Percentiles rank a stretch among this genome's conserved stretches.
Conservation (phyloP, 1,140 invertebrate genomes). For the Eurosta solidaginis region DNA sequence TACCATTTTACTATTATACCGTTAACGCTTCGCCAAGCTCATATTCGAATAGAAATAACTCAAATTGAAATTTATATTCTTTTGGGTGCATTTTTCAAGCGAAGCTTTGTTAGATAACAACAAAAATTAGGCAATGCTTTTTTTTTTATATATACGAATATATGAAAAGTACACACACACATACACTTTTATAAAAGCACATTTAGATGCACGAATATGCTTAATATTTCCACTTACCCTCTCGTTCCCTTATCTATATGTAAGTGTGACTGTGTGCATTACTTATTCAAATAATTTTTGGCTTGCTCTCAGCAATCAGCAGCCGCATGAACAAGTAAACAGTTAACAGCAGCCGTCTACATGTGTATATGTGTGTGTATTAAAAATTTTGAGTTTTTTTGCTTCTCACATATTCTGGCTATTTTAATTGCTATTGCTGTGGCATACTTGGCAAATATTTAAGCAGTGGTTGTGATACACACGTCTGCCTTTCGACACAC, state of each 20-base stretch:
- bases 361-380: neutral
- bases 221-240: neutral
- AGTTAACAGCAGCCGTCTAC: neutral
- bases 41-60: neutral
- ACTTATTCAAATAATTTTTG: constrained; percentile 6
- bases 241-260: neutral
- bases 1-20: neutral
- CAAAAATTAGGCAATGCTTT: no score
- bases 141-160: neutral
- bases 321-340: neutral
- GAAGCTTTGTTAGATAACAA: neutral
- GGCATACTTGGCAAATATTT: constrained; percentile 21
- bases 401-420: neutral
- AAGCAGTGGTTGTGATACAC: neutral
- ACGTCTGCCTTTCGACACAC: neutral
- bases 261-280: neutral
- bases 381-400: neutral
- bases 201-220: neutral
- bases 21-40: neutral
- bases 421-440: constrained; percentile 4
- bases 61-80: neutral
- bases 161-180: neutral
- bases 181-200: neutral
- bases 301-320: neutral
- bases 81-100: neutral